Percentiles rank a stretch among this genome's conserved stretches.
These are phyloP conservation scores for Scleropages formosus DNA, from an alignment of 2,797 vertebrate genomes.

Conservation along the genomic window DNA sequence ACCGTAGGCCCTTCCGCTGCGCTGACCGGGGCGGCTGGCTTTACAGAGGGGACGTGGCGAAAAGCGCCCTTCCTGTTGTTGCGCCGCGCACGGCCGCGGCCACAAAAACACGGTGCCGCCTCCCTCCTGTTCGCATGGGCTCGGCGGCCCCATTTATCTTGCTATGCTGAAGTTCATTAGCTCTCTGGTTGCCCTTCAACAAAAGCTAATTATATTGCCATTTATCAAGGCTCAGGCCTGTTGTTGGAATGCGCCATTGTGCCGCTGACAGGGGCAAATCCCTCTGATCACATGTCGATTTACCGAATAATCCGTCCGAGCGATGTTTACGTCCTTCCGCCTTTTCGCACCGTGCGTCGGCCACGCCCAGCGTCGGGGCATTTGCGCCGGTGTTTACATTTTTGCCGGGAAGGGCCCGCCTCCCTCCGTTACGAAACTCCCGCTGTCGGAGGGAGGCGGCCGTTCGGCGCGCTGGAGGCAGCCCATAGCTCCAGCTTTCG, in stretches of 20 bases:
- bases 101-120: conserved; percentile 30
- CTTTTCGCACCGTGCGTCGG: conserved; percentile 49
- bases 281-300: conserved; percentile 66
- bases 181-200: conserved; percentile 56
- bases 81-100: conserved; percentile 35
- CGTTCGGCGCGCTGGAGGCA: conserved; percentile 37
- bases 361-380: conserved; percentile 36
- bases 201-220: conserved; percentile 67
- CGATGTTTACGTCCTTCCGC: conserved; percentile 68
- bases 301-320: conserved; percentile 65
- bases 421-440: conserved; percentile 55
- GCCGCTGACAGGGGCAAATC: conserved; percentile 63
- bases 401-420: conserved; percentile 56
- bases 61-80: conserved; percentile 58
- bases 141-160: conserved; percentile 18
- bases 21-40: conserved; percentile 36
- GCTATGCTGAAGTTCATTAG: conserved; percentile 53
- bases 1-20: not conserved
- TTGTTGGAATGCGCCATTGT: conserved; percentile 60
- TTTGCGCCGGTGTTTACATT: conserved; percentile 56
- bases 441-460: conserved; percentile 19
- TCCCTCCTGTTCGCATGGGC: conserved; percentile 35
- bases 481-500: conserved; percentile 42
- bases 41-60: conserved; percentile 35
- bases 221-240: conserved; percentile 60